Percentiles rank a stretch among this genome's conserved stretches.
phyloP scores from a whole-genome alignment of 1,140 invertebrate genomes.

The Diuraphis noxia region DNA sequence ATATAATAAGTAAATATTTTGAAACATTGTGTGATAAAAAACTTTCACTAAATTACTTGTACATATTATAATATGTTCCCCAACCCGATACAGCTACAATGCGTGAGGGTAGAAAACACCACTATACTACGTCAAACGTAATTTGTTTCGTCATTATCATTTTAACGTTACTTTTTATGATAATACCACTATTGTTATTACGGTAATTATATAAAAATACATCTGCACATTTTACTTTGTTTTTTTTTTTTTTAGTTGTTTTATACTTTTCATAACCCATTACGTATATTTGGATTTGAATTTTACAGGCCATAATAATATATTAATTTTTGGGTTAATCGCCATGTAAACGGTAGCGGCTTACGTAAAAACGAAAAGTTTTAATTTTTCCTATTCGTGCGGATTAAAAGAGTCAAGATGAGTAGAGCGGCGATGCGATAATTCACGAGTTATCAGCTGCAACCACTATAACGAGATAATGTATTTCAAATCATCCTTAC shows the following conservation, averaged over 20 bases:
- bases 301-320: background rate
- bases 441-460: background rate
- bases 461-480: background rate
- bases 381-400: background rate
- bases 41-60: background rate
- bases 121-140: background rate
- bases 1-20: background rate
- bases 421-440: background rate
- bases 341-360: background rate
- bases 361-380: background rate
- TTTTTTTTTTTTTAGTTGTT: background rate
- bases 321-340: background rate
- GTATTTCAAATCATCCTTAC: background rate
- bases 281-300: background rate
- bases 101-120: background rate
- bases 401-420: background rate
- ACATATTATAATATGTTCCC: background rate
- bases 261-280: background rate
- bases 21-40: background rate
- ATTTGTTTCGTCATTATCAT: slow-evolving; percentile 7
- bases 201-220: background rate
- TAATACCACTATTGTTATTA: background rate
- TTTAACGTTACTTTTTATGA: background rate
- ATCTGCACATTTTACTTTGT: background rate
- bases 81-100: background rate